These are phyloP conservation scores for Hybognathus amarus DNA, from an alignment of 2,797 vertebrate species.

Conservation along the genomic window DNA sequence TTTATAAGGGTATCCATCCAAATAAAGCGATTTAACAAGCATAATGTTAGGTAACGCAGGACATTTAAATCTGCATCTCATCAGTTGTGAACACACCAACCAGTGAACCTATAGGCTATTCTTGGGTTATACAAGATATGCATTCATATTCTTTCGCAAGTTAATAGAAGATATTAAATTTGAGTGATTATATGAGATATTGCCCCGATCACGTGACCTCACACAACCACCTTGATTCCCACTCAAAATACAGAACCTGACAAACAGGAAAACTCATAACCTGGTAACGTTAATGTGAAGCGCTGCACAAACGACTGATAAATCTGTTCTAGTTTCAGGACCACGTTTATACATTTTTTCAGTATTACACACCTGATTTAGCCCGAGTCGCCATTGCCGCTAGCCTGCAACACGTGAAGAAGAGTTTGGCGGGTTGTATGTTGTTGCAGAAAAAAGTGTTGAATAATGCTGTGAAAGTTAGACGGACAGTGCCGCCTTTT, in stretches of 20 bases:
- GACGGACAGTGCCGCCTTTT: slow-evolving; percentile 12
- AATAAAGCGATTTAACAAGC: not conserved
- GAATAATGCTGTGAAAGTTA: not conserved
- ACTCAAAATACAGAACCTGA: not conserved
- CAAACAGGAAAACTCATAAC: not conserved
- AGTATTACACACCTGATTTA: slow-evolving; percentile 10
- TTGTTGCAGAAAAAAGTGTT: no score
- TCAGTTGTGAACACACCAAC: not conserved
- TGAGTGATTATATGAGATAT: not conserved
- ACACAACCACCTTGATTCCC: not conserved
- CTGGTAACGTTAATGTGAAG: not conserved
- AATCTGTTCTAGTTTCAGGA: not conserved
- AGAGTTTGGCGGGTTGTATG: not conserved
- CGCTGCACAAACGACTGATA: not conserved
- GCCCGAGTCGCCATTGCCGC: slow-evolving; percentile 18
- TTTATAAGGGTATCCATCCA: not conserved
- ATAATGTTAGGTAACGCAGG: not conserved
- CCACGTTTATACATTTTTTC: not conserved
- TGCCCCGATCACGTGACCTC: no score
- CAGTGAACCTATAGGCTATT: not conserved
- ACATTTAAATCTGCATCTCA: not conserved
- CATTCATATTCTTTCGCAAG: not conserved
- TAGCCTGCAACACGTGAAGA: not conserved
- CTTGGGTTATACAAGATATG: not conserved
- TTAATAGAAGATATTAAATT: not conserved